A percentile compares a stretch with the other conserved stretches of the same genome.
Conservation (phyloP, 2,797 vertebrate species). For the Mycteria americana region DNA sequence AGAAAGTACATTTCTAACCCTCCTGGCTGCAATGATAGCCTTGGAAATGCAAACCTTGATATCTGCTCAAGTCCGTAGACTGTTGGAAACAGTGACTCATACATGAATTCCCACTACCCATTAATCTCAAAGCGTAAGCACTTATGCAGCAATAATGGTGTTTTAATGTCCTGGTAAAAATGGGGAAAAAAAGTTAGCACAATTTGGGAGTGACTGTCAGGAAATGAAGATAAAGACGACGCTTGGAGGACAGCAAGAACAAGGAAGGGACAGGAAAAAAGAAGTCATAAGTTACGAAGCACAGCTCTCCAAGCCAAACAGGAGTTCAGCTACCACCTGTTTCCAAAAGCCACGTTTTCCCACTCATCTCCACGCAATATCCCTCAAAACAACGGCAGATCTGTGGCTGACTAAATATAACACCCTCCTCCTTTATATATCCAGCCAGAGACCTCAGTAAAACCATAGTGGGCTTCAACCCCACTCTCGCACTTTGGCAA, state of each 20-base stretch:
- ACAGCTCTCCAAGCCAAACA: not conserved
- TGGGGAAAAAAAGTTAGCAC: not conserved
- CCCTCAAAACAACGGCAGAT: not conserved
- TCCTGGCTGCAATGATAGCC: not conserved
- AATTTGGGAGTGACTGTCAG: constrained; percentile 18
- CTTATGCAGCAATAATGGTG: not conserved
- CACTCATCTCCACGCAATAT: not conserved
- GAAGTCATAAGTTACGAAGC: not conserved
- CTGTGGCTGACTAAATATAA: not conserved
- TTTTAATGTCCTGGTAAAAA: constrained; percentile 27
- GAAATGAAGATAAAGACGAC: not conserved
- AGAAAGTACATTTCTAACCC: not conserved
- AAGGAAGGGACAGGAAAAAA: not conserved
- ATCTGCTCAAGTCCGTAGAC: not conserved
- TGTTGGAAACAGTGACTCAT: constrained; percentile 21
- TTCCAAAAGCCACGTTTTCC: not conserved
- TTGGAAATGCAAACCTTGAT: constrained; percentile 12
- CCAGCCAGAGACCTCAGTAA: not conserved
- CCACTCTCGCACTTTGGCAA: not conserved
- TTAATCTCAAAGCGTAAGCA: constrained; percentile 17
- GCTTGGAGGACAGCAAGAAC: not conserved
- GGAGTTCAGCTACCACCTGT: constrained; percentile 2
- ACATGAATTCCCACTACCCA: constrained; percentile 3
- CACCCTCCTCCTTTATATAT: not conserved
- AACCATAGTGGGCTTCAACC: not conserved